Base-by-base conservation (phyloP, 2,888 invertebrate genomes). In the Sphinx pinastri region DNA sequence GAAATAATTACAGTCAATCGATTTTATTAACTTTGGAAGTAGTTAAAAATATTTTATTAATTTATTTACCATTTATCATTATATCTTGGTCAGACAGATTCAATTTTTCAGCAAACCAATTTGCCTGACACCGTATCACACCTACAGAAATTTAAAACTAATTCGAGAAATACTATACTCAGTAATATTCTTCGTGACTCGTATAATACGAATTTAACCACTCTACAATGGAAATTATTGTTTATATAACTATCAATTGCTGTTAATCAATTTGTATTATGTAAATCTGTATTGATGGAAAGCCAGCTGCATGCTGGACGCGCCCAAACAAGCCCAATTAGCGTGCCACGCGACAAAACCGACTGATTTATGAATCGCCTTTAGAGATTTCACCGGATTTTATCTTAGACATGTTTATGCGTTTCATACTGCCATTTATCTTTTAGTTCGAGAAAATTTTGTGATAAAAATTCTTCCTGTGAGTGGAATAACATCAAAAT, bases 341-440 rank as follows among this genome's bases (percentile, higher is more conserved):
- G 74, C 75, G 83, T 82, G 80, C 79, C 77, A 81, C 76, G 76
- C 79, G 81, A 74, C 78, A 73, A 74, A 70, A 71, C 71, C 67
- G 58, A 67, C 70, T 78, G 74, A 80, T 75, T 76, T 77, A 74
- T 76, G 72, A 71, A 57, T 57, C 74, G 73, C 71, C 71, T 67
- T 70, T 68, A 63, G 25, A 54, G 70, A 68, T 68, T 68, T 60
- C 54, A 51, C 63, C 47, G 11, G 47, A 60, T 60, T 63, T 63
- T 63, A 63, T 49, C 13, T 16, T 14, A 19, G 16, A 47, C n/a
- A 60, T 13, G 6, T 6, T 19, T 63, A 19, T 16, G 47, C 11
- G 13, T 19, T 19, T 13, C 12, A 7, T 49, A 49, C 47, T 7
- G 19, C 19, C 19, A 4, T 12, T 49, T 63, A 16, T 38, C n/a